Percentiles rank a stretch among this genome's conserved stretches.
These are phyloP conservation scores for Aphis craccivora DNA, from an alignment of 1,140 invertebrate species.

Conservation along the genomic window DNA sequence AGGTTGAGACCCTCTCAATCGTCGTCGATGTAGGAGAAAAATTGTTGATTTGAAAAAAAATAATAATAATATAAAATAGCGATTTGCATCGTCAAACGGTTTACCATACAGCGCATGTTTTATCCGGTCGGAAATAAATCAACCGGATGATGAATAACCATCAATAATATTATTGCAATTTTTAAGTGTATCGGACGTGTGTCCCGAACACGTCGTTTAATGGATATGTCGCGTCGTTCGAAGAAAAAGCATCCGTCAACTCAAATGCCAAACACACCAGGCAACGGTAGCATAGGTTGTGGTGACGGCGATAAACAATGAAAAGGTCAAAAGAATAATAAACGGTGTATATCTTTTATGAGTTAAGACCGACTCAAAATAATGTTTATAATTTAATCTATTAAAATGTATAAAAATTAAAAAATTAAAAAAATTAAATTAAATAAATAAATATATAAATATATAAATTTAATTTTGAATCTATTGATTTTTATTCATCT, in stretches of 20 bases:
- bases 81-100: conserved; percentile 18
- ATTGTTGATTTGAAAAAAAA: conserved; percentile 4
- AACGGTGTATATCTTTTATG: background rate
- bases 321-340: conserved; percentile 27
- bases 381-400: background rate
- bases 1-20: background rate
- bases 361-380: background rate
- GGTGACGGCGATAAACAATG: background rate
- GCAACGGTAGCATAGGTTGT: background rate
- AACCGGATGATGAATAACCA: conserved; percentile 27
- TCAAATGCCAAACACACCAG: background rate
- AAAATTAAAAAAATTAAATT: no score
- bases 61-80: background rate
- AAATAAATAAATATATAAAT: no score
- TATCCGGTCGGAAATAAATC: conserved; percentile 23
- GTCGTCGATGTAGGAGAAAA: background rate
- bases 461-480: no score
- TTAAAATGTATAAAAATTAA: no score
- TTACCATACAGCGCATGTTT: background rate
- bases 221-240: background rate
- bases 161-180: conserved; percentile 41
- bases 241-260: conserved; percentile 32
- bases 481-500: background rate
- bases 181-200: conserved; percentile 30
- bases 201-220: background rate